phyloP scores from a whole-genome alignment of 2,113 vertebrate species.

The Neodontobutis hainanensis region DNA sequence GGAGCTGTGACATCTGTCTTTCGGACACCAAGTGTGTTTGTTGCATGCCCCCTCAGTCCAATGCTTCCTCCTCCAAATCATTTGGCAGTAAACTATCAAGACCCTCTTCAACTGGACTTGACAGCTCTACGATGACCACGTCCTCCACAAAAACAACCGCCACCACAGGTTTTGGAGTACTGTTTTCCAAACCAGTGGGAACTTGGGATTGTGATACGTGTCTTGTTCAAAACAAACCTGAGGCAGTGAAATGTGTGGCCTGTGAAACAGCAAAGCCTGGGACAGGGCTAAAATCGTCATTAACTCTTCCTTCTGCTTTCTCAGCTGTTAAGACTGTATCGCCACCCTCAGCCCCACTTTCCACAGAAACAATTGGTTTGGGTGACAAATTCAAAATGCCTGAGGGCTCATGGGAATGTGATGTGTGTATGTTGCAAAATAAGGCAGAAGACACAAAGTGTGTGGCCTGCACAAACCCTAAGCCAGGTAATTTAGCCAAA shows the following conservation, averaged over 20 bases:
- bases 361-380: conserved; percentile 78
- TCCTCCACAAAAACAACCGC: conserved; percentile 43
- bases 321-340: conserved; percentile 75
- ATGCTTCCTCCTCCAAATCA: conserved; percentile 62
- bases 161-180: conserved; percentile 79
- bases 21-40: conserved; percentile 84
- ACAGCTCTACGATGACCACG: conserved; percentile 52
- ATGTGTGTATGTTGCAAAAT: conserved; percentile 86
- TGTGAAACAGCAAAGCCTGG: conserved; percentile 96
- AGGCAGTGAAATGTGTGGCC: conserved; percentile 91
- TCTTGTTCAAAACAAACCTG: conserved; percentile 91
- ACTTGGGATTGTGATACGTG: conserved; percentile 97
- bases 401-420: conserved; percentile 90
- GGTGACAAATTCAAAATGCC: conserved; percentile 92
- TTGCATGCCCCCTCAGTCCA: conserved; percentile 78
- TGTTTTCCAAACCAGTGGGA: conserved; percentile 83
- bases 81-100: conserved; percentile 56
- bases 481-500: conserved; percentile 79
- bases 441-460: conserved; percentile 89
- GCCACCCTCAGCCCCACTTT: conserved; percentile 30
- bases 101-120: conserved; percentile 39
- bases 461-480: conserved; percentile 86
- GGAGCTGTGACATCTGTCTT: conserved; percentile 82
- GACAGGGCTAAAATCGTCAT: conserved; percentile 85
- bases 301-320: conserved; percentile 79